Evolutionary conservation across 2,888 invertebrate genomes (phyloP).

Genomic region (Tetranychus truncatus): DNA sequence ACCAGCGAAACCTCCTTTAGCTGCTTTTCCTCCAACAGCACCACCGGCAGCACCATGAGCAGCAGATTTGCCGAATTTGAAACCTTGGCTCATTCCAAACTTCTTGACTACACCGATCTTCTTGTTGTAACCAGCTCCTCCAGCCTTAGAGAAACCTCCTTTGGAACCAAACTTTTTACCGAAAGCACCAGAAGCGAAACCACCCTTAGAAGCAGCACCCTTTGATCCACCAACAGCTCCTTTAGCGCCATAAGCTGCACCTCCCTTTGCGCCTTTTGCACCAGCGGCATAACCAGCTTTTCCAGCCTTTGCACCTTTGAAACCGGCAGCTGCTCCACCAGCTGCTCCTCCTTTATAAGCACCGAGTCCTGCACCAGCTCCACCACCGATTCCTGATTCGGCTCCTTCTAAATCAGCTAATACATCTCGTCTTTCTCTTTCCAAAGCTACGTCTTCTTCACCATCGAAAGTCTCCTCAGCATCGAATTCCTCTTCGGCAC

Average conservation of each 20-base stretch:
- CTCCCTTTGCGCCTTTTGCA: conserved; percentile 11
- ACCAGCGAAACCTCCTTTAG: background rate
- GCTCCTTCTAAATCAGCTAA: conserved; percentile 1
- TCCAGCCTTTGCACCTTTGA: conserved; percentile 9
- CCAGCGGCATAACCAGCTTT: conserved; percentile 13
- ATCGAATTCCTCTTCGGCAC: background rate
- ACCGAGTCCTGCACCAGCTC: background rate
- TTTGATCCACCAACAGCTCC: conserved; percentile 13
- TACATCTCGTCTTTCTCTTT: background rate
- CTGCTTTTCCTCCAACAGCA: conserved; percentile 13
- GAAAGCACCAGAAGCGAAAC: conserved; percentile 14
- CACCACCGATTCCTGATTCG: conserved; percentile 5
- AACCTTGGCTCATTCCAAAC: conserved; percentile 16
- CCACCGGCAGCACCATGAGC: conserved; percentile 15
- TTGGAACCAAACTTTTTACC: conserved; percentile 18
- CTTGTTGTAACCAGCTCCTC: conserved; percentile 16
- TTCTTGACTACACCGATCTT: conserved; percentile 13
- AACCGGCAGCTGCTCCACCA: conserved; percentile 14
- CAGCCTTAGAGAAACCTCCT: conserved; percentile 13
- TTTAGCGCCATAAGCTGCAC: conserved; percentile 9
- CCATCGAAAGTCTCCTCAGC: too few species aligned
- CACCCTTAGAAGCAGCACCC: conserved; percentile 15
- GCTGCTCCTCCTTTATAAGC: conserved; percentile 9
- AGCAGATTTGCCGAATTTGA: conserved; percentile 18
- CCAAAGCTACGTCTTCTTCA: background rate